Conservation (phyloP, 2,888 invertebrate genomes). For the Cecidostiba fungosa region DNA sequence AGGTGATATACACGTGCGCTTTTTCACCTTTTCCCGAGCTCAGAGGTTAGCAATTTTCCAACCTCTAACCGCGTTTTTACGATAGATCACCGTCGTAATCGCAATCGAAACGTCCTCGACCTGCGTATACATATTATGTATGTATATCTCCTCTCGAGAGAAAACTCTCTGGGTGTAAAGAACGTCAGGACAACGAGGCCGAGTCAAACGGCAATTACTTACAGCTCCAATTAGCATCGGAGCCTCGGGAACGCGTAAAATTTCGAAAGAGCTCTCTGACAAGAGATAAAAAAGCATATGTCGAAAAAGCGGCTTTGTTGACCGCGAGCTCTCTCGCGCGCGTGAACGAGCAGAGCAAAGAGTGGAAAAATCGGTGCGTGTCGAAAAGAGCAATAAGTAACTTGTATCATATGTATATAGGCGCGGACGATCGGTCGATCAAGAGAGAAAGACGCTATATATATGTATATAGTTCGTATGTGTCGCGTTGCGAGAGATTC, state of each 20-base stretch:
- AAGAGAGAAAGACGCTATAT: not conserved
- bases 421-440: not conserved
- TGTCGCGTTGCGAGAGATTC: not conserved
- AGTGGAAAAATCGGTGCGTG: not conserved
- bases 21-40: not conserved
- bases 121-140: not conserved
- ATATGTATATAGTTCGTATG: not conserved
- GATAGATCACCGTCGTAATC: not conserved
- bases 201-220: not conserved
- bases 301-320: conserved; percentile 5
- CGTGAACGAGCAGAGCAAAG: conserved; percentile 6
- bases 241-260: not conserved
- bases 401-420: not conserved
- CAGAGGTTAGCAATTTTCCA: not conserved
- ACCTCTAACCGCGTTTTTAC: not conserved
- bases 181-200: not conserved
- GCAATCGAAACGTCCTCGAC: not conserved
- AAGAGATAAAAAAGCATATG: not conserved
- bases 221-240: conserved; percentile 20
- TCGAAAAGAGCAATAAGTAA: not conserved
- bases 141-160: not conserved
- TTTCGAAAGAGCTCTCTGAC: not conserved
- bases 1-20: not conserved
- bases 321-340: not conserved
- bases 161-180: not conserved